Evolutionary conservation across 2,797 vertebrate genomes (phyloP).

Genomic region (Pseudochromis fuscus): DNA sequence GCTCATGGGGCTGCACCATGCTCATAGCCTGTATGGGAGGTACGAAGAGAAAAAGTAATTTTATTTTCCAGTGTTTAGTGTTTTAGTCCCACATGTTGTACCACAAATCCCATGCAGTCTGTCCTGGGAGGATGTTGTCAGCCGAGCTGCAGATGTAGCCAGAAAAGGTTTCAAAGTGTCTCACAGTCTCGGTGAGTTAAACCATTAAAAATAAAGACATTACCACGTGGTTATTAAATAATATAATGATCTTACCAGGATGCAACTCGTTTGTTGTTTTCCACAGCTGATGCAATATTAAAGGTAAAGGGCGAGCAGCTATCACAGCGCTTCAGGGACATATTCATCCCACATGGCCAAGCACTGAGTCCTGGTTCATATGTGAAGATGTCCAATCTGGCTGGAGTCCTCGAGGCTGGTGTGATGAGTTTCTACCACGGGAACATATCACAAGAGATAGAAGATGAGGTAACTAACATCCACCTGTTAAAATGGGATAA

Average conservation of each 20-base stretch:
- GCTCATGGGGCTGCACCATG: slow-evolving; percentile 87
- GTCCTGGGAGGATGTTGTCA: slow-evolving; percentile 87
- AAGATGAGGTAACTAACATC: slow-evolving; percentile 82
- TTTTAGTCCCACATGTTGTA: not conserved
- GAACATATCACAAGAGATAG: slow-evolving; percentile 88
- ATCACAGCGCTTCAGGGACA: slow-evolving; percentile 82
- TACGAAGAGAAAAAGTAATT: slow-evolving; percentile 52
- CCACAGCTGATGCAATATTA: slow-evolving; percentile 85
- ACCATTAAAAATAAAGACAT: no score
- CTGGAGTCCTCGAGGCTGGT: slow-evolving; percentile 82
- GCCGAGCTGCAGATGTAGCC: slow-evolving; percentile 83
- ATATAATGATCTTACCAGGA: not conserved
- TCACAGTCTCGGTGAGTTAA: slow-evolving; percentile 86
- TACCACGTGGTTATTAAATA: no score
- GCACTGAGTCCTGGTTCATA: slow-evolving; percentile 82
- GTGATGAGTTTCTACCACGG: slow-evolving; percentile 85
- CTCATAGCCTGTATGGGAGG: slow-evolving; percentile 90
- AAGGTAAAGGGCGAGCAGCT: slow-evolving; percentile 82
- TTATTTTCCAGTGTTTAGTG: not conserved
- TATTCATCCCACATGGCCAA: slow-evolving; percentile 83
- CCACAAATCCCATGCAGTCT: slow-evolving; percentile 76
- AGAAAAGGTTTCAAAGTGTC: slow-evolving; percentile 91
- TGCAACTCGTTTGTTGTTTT: slow-evolving; percentile 7
- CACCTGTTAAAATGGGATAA: not conserved
- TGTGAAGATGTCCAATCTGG: slow-evolving; percentile 82